A percentile compares a stretch with the other conserved stretches of the same genome.
Evolutionary conservation across 2,888 invertebrate species (phyloP).

Genomic region (Xestobium rufovillosum): DNA sequence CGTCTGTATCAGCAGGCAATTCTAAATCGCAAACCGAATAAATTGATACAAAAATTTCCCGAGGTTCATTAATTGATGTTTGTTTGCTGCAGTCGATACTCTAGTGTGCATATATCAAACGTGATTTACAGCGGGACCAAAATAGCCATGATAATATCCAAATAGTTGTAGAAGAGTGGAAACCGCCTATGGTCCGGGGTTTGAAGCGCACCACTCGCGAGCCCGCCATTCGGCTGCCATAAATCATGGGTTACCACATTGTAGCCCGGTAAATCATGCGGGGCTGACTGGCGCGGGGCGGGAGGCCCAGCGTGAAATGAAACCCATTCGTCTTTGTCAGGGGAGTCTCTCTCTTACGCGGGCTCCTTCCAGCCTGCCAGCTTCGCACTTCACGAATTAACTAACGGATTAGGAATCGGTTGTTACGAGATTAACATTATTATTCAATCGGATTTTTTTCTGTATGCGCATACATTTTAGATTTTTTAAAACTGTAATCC

Average conservation of each 20-base stretch:
- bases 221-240: conserved; percentile 54
- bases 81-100: conserved; percentile 2
- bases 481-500: too few relatives aligned
- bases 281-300: conserved; percentile 40
- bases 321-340: conserved; percentile 47
- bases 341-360: conserved; percentile 26
- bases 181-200: conserved; percentile 24
- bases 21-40: too few relatives aligned
- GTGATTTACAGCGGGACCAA: conserved; percentile 2
- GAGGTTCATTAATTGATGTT: too few relatives aligned
- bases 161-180: conserved; percentile 27
- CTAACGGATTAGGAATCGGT: too few relatives aligned
- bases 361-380: too few relatives aligned
- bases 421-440: too few relatives aligned
- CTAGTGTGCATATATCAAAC: not conserved
- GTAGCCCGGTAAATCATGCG: conserved; percentile 60
- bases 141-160: conserved; percentile 28
- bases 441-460: too few relatives aligned
- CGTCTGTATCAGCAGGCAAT: too few relatives aligned
- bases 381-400: too few relatives aligned
- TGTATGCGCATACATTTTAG: too few relatives aligned
- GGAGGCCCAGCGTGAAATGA: conserved; percentile 50
- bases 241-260: conserved; percentile 64
- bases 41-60: too few relatives aligned
- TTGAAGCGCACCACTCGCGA: conserved; percentile 38